Evolutionary conservation across 2,113 vertebrate species (phyloP).

Genomic region (Erythrolamprus reginae): DNA sequence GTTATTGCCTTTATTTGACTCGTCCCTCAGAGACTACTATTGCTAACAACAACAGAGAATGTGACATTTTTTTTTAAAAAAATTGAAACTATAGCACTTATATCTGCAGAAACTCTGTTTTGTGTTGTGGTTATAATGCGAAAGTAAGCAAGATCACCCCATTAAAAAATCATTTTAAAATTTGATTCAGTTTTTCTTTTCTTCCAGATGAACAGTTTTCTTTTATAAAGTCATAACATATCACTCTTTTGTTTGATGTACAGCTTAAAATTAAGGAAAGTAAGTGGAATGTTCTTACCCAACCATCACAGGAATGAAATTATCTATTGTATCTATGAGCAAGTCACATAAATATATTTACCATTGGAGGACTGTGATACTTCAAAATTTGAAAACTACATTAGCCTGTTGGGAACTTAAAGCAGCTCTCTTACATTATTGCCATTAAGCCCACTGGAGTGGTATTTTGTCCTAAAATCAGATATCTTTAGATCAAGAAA

Average conservation of each 20-base stretch:
- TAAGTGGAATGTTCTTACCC: background rate
- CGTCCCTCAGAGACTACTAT: background rate
- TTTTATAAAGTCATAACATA: background rate
- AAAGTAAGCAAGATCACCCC: background rate
- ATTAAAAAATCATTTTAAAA: background rate
- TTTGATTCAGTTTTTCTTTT: background rate
- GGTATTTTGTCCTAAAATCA: background rate
- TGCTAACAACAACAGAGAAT: background rate
- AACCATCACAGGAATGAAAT: background rate
- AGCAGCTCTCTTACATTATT: background rate
- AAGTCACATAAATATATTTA: background rate
- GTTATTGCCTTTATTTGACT: background rate
- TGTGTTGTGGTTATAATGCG: background rate
- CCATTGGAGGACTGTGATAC: background rate
- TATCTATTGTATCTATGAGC: background rate
- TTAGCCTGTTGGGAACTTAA: background rate
- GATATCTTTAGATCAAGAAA: background rate
- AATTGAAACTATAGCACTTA: background rate
- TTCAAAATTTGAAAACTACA: background rate
- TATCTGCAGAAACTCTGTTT: background rate
- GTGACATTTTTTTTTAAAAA: background rate
- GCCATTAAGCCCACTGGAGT: constrained; percentile 4
- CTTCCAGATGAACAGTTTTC: background rate
- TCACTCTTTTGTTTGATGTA: background rate
- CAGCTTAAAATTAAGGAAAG: background rate